phyloP scores from a whole-genome alignment of 2,797 vertebrate species.

The Diplodus sargus region DNA sequence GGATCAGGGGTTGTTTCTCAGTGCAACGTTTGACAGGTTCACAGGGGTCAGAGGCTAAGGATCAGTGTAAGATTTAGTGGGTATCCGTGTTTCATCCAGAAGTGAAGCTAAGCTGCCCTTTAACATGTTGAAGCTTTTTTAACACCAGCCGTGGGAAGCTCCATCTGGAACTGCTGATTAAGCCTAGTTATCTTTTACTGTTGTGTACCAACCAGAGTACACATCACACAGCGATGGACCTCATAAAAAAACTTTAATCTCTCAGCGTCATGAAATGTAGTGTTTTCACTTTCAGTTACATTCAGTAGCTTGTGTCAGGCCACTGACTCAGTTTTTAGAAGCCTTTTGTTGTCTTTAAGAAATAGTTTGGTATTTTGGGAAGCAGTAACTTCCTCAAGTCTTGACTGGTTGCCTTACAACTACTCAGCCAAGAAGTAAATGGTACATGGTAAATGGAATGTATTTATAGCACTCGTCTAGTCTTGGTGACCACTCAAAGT shows the following conservation, averaged over 20 bases:
- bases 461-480: too few relatives aligned
- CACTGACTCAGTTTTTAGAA: not conserved
- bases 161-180: not conserved
- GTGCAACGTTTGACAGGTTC: slow-evolving; percentile 17
- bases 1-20: not conserved
- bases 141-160: not conserved
- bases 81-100: slow-evolving; percentile 3
- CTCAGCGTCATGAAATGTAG: not conserved
- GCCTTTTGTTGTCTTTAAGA: not conserved
- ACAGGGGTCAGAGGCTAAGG: slow-evolving; percentile 14
- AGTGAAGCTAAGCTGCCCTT: slow-evolving; percentile 14
- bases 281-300: not conserved
- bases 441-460: too few relatives aligned
- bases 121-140: not conserved
- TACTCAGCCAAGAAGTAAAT: not conserved
- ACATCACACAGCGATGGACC: not conserved
- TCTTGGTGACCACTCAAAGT: too few relatives aligned
- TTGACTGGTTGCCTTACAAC: not conserved
- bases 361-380: slow-evolving; percentile 1
- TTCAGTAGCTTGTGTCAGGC: not conserved
- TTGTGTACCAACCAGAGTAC: not conserved
- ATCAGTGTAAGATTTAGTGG: slow-evolving; percentile 16
- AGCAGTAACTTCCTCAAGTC: too few relatives aligned
- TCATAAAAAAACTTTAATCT: not conserved
- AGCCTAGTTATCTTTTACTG: not conserved